Base-by-base conservation (phyloP, 2,888 invertebrate genomes). In the Drosophila neotestacea region DNA sequence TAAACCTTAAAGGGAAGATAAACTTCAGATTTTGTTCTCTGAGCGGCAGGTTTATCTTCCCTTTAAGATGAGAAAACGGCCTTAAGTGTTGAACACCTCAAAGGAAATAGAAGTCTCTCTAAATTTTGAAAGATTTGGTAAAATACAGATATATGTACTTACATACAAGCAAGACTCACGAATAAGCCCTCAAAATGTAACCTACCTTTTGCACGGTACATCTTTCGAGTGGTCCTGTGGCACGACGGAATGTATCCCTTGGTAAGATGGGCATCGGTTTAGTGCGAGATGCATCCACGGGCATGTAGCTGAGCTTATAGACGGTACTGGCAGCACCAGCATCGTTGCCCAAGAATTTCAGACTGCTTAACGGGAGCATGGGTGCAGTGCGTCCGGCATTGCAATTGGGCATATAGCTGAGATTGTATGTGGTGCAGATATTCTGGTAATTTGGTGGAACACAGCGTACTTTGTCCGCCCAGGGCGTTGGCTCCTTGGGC, bases 401-500 rank as follows among this genome's bases (percentile, higher is more conserved):
- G 54, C 91, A 91, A 55, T 92, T 92, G 6, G 92, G 92, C 81
- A 92, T 85, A 39, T 91, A 92, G 61, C 92, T 92, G 0, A 92
- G 77, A 56, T 91, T 91, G 61, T 92, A 92, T 1, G 92, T 92
- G 13, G 92, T 92, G 69, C 91, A 90, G 1, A 91, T 73, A 36
- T 89, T 91, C 44, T 89, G 79, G 70, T 89, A 90, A 7, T 75
- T 85, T 4, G 92, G 92, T 4, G 92, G 92, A 38, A 78, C 80
- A 16, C 89, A 85, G 2, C 90, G 91, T 6, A 79, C 60, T 30
- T 81, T 89, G 30, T 89, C 89, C 0, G 91, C 92, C 92, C 92
- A 92, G 1, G 92, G 92, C 38, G 85, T 86, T 0, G 89, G 89
- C 60, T 92, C 92, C 75, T 92, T 93, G 6, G 85, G 76, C 0